phyloP scores from a whole-genome alignment of 2,113 vertebrate species.

The Apistogramma diplotaenia region DNA sequence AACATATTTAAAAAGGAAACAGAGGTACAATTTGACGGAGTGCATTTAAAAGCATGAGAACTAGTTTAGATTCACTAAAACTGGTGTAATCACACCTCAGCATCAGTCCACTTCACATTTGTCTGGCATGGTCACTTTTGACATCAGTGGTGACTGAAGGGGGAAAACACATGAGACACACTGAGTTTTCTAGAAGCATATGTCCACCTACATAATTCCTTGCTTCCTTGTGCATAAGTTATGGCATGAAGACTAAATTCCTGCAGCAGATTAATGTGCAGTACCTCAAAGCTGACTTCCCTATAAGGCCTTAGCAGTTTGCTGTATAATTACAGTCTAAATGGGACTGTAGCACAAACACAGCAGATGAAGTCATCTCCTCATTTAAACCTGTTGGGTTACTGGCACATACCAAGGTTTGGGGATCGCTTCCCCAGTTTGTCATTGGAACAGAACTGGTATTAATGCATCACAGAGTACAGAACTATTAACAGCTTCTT shows the following conservation, averaged over 20 bases:
- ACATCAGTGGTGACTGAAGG: not conserved
- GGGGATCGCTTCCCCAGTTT: not conserved
- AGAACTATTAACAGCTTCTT: not conserved
- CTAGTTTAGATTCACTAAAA: not conserved
- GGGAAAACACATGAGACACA: not conserved
- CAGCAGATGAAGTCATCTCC: constrained; percentile 36
- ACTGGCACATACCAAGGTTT: not conserved
- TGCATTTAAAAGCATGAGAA: too few species aligned
- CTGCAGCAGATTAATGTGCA: constrained; percentile 63
- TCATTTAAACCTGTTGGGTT: constrained; percentile 8
- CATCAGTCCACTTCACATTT: not conserved
- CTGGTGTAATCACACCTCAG: not conserved
- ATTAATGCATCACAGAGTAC: not conserved
- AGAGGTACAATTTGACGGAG: too few species aligned
- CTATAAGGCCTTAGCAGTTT: constrained; percentile 54
- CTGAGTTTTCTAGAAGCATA: not conserved
- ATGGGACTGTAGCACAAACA: not conserved
- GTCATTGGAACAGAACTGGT: not conserved
- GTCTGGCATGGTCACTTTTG: not conserved
- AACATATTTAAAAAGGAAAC: too few species aligned
- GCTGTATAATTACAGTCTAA: constrained; percentile 17
- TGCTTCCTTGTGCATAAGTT: constrained; percentile 27
- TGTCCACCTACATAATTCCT: constrained; percentile 17
- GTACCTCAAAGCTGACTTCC: constrained; percentile 52
- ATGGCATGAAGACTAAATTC: constrained; percentile 42